Conservation (phyloP, 2,888 invertebrate species). For the Imbricaverruca yamaguchii region DNA sequence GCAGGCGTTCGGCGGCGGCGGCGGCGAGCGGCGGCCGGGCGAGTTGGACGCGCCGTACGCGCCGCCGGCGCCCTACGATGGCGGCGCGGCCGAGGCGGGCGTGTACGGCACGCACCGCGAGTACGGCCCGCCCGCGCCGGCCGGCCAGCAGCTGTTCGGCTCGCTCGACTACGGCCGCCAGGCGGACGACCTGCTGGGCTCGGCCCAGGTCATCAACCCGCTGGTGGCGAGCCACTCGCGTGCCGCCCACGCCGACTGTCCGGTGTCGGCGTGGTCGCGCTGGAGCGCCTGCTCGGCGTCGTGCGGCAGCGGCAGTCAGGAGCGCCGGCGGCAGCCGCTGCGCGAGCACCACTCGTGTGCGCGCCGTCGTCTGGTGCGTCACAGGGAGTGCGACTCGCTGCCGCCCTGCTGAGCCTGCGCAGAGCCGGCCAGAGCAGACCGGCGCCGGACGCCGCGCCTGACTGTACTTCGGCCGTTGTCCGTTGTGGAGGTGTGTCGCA, state of each 20-base stretch:
- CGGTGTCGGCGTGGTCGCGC: neutral
- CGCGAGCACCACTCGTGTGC: neutral
- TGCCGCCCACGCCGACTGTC: neutral
- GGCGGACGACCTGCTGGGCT: slow-evolving; percentile 57
- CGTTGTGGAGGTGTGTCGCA: too few relatives aligned
- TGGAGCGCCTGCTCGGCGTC: slow-evolving; percentile 25
- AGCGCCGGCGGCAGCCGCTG: neutral
- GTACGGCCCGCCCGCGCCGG: neutral
- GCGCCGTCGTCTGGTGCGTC: slow-evolving; percentile 15
- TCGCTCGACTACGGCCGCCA: slow-evolving; percentile 44
- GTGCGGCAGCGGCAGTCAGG: slow-evolving; percentile 24
- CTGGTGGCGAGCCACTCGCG: neutral
- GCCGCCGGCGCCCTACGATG: neutral
- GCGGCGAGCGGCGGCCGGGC: slow-evolving; percentile 66
- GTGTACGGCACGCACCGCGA: neutral
- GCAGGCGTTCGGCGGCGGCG: slow-evolving; percentile 54
- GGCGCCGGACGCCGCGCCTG: too few relatives aligned
- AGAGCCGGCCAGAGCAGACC: too few relatives aligned
- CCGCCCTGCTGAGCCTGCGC: neutral
- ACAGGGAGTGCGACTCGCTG: slow-evolving; percentile 6
- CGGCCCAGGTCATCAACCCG: slow-evolving; percentile 8
- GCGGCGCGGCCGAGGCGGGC: neutral
- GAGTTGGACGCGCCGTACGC: neutral
- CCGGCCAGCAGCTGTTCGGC: neutral
- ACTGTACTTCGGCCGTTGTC: too few relatives aligned